These are phyloP conservation scores for Cyclopterus lumpus DNA, from an alignment of 2,797 vertebrate genomes.

Conservation along the genomic window DNA sequence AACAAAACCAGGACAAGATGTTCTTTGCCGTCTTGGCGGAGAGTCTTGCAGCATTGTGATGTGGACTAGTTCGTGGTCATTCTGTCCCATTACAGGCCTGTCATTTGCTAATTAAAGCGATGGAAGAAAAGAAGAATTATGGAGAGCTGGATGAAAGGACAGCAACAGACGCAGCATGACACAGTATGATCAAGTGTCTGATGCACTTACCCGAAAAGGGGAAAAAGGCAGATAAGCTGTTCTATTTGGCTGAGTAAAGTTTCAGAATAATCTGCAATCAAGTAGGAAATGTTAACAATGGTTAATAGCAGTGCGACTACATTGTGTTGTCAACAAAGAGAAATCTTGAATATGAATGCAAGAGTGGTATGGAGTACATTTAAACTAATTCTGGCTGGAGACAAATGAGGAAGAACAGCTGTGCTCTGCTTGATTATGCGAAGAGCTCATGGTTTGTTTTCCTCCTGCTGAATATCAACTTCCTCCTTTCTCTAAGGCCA, in stretches of 20 bases:
- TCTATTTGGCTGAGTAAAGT: background rate
- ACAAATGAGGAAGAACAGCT: constrained; percentile 31
- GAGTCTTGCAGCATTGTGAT: constrained; percentile 38
- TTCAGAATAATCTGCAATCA: constrained; percentile 17
- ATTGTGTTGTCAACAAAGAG: background rate
- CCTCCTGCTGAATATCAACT: constrained; percentile 38
- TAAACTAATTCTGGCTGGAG: constrained; percentile 11
- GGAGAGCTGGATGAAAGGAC: constrained; percentile 24
- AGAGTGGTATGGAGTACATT: background rate
- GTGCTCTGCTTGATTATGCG: constrained; percentile 6
- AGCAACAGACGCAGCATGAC: constrained; percentile 7
- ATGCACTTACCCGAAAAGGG: constrained; percentile 5
- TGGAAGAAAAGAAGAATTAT: constrained; percentile 23
- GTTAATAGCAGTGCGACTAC: background rate
- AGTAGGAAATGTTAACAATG: constrained; percentile 24
- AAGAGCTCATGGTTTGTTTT: constrained; percentile 38
- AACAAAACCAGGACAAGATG: constrained; percentile 53
- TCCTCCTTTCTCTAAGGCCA: constrained; percentile 38
- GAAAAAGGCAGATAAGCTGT: background rate
- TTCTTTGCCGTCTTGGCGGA: constrained; percentile 35
- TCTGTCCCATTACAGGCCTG: constrained; percentile 42
- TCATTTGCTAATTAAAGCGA: constrained; percentile 47
- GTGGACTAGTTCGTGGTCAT: constrained; percentile 54
- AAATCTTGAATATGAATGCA: background rate
- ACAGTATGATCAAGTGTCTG: constrained; percentile 29